Base-by-base conservation (phyloP, 2,888 invertebrate species). In the Tenodera sinensis region DNA sequence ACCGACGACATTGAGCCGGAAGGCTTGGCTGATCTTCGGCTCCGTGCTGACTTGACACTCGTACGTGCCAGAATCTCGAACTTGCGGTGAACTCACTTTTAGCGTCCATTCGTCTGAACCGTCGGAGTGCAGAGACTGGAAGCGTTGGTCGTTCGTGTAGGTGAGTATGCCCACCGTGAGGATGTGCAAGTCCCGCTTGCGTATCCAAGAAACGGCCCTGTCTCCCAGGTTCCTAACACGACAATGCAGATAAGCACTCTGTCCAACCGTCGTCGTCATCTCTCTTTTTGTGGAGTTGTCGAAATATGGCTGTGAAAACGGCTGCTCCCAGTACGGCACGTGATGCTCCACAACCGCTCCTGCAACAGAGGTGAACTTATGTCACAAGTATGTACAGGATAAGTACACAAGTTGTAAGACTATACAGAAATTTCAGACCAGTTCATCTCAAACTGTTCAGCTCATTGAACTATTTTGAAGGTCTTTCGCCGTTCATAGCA, bases 161-260 rank as follows among this genome's bases (percentile, higher is more conserved):
- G 96, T 96, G 93, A 96, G 94, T 91, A 96, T 95, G 88, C 96
- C 96, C 30, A 96, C 96, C 28, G 96, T 96, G 86, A 96, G 93
- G 91, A 96, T 96, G 94, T 97, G 97, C 83, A 97, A 94, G 93
- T 97, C 97, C 25, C 97, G 95, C 92, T 97, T 97, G 15, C 97
- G 94, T 91, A 97, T 97, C 97, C 97, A 97, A 20, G 97, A 97
- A 25, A 97, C 98, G 93, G 97, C 97, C 94, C 98, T 95, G 93
- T 98, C 98, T 88, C 97, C 98, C 91, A 97, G 95, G 94, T 97
- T 98, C 92, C 97, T 95, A 90, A 98, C 98, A 92, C 97, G 95
- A 94, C 98, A 98, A 93, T 97, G 97, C 89, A 98, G 95, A 93
- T 97, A 96, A 90, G 97, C 97, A 89, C 97, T 96, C 94, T 97